A percentile compares a stretch with the other conserved stretches of the same genome.
phyloP scores from a whole-genome alignment of 2,113 vertebrate species.

The Nettapus auritus region DNA sequence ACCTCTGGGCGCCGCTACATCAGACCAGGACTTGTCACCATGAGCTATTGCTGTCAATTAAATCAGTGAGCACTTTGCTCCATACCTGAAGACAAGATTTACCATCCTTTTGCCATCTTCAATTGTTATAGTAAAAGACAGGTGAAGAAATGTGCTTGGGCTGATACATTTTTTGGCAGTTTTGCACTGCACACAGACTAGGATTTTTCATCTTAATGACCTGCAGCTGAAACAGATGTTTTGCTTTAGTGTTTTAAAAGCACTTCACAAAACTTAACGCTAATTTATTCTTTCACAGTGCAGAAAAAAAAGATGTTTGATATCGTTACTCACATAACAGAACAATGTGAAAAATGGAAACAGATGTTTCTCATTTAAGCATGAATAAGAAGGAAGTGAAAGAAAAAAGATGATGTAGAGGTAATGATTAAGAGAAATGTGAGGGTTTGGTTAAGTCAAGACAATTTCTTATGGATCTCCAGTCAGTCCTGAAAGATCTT shows the following conservation, averaged over 20 bases:
- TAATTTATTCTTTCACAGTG: constrained; percentile 59
- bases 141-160: constrained; percentile 25
- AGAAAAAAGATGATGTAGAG: constrained; percentile 54
- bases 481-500: constrained; percentile 3
- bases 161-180: constrained; percentile 22
- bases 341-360: constrained; percentile 72
- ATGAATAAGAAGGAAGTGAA: constrained; percentile 60
- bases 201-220: constrained; percentile 55
- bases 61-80: not conserved
- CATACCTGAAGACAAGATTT: not conserved
- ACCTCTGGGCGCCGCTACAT: not conserved
- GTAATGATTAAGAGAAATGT: constrained; percentile 38
- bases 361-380: constrained; percentile 70
- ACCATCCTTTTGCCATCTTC: not conserved
- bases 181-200: constrained; percentile 8
- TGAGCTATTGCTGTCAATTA: not conserved
- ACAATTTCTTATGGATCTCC: constrained; percentile 40
- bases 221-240: constrained; percentile 60
- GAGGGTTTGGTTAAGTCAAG: constrained; percentile 48
- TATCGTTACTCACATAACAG: constrained; percentile 41
- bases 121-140: not conserved
- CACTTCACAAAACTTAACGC: constrained; percentile 54
- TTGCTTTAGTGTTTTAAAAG: constrained; percentile 56
- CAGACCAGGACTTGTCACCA: not conserved
- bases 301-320: constrained; percentile 8